These are phyloP conservation scores for Centropyge bicolor DNA, from an alignment of 2,797 vertebrate genomes.

Conservation along the genomic window DNA sequence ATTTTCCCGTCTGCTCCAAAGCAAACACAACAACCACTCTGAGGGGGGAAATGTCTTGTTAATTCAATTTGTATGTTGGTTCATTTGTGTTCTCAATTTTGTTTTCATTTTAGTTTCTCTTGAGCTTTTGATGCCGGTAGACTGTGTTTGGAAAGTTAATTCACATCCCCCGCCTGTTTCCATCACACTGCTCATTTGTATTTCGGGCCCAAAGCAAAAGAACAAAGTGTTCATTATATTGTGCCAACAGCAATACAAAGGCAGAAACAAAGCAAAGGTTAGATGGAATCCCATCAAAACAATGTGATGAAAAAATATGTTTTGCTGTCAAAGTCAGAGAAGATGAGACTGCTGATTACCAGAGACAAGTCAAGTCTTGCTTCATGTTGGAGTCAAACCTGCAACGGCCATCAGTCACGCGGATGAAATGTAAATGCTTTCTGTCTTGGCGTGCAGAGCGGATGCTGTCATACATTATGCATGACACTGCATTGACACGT, in stretches of 20 bases:
- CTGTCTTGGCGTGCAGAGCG: slow-evolving; percentile 22
- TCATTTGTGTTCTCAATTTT: slow-evolving; percentile 7
- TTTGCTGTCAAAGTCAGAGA: slow-evolving; percentile 34
- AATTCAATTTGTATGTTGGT: slow-evolving; percentile 2
- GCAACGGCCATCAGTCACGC: slow-evolving; percentile 35
- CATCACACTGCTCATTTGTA: slow-evolving; percentile 43
- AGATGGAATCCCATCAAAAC: slow-evolving; percentile 48
- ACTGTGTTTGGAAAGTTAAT: slow-evolving; percentile 42
- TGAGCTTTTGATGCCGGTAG: slow-evolving; percentile 22
- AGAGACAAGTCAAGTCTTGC: slow-evolving; percentile 19
- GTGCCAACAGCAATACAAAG: slow-evolving; percentile 43
- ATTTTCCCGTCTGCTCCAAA: not conserved
- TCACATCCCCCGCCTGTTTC: slow-evolving; percentile 29
- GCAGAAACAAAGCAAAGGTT: slow-evolving; percentile 47
- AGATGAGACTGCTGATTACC: slow-evolving; percentile 45
- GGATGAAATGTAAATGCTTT: slow-evolving; percentile 63
- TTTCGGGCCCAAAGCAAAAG: slow-evolving; percentile 45
- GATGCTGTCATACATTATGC: slow-evolving; percentile 64
- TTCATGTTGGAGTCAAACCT: slow-evolving; percentile 27
- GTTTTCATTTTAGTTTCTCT: not conserved
- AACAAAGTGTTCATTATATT: slow-evolving; percentile 49
- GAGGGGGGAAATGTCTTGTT: not conserved
- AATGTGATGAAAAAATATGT: slow-evolving; percentile 44
- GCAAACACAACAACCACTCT: not conserved
- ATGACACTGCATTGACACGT: slow-evolving; percentile 27